Evolutionary conservation across 2,888 invertebrate genomes (phyloP).

Genomic region (Phoronis australis): DNA sequence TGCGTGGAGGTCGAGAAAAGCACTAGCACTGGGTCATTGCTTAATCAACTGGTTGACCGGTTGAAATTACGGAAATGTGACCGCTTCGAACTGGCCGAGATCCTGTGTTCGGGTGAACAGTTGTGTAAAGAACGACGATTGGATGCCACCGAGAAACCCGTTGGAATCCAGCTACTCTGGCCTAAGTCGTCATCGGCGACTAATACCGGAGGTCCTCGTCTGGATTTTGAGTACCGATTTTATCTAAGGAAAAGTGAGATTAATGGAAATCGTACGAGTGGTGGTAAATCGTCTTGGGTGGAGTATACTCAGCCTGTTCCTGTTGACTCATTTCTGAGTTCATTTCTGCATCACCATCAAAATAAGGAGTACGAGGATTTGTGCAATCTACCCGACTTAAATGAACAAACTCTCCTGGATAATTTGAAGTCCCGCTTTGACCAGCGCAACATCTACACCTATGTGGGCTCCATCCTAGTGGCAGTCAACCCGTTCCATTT

Average conservation of each 20-base stretch:
- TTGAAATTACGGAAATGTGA: conserved; percentile 27
- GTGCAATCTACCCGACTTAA: conserved; percentile 90
- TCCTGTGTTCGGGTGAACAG: conserved; percentile 77
- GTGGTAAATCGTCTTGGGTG: conserved; percentile 60
- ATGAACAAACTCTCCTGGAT: conserved; percentile 85
- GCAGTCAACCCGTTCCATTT: conserved; percentile 85
- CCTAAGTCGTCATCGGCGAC: conserved; percentile 34
- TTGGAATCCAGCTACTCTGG: conserved; percentile 56
- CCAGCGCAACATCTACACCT: conserved; percentile 91
- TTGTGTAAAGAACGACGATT: conserved; percentile 89
- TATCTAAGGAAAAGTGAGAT: conserved; percentile 81
- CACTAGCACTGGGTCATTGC: conserved; percentile 60
- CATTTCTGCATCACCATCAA: conserved; percentile 79
- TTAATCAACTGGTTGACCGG: conserved; percentile 26
- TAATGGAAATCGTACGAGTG: conserved; percentile 61
- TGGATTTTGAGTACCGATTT: conserved; percentile 61
- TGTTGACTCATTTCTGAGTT: conserved; percentile 79
- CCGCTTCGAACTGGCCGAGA: conserved; percentile 58
- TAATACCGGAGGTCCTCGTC: conserved; percentile 19
- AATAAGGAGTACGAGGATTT: conserved; percentile 92
- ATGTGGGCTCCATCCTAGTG: conserved; percentile 90
- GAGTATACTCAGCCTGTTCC: conserved; percentile 56
- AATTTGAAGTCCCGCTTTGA: conserved; percentile 80
- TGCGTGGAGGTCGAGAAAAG: conserved; percentile 41
- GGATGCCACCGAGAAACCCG: conserved; percentile 62